A percentile compares a stretch with the other conserved stretches of the same genome.
phyloP scores from a whole-genome alignment of 2,113 vertebrate genomes.

The Arizona elegans region DNA sequence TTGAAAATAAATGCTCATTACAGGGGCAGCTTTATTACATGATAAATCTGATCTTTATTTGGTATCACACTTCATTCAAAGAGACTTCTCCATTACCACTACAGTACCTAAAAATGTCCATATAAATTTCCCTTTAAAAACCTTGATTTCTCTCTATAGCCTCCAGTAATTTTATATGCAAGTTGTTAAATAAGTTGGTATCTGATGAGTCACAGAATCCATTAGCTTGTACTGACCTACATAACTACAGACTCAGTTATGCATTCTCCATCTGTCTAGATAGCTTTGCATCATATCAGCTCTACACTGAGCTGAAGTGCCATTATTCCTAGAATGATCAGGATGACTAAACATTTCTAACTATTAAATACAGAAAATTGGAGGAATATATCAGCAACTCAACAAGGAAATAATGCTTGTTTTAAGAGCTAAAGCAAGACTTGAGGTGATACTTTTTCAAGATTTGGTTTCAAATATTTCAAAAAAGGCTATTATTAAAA shows the following conservation, averaged over 20 bases:
- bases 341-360: constrained; percentile 54
- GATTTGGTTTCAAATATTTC: constrained; percentile 47
- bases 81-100: constrained; percentile 3
- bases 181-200: constrained; percentile 39
- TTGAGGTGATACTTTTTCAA: constrained; percentile 32
- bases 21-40: background rate
- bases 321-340: constrained; percentile 35
- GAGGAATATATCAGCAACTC: constrained; percentile 47
- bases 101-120: background rate
- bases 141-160: background rate
- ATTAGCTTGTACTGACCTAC: constrained; percentile 58
- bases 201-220: constrained; percentile 39
- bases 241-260: constrained; percentile 51
- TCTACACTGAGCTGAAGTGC: constrained; percentile 41
- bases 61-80: background rate
- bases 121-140: background rate
- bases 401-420: constrained; percentile 39
- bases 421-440: constrained; percentile 37
- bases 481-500: constrained; percentile 27
- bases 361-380: constrained; percentile 46
- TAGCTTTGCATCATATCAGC: constrained; percentile 49
- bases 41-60: constrained; percentile 5
- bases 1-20: background rate
- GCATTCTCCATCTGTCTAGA: constrained; percentile 45
- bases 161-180: constrained; percentile 24